These are phyloP conservation scores for Phorcus lineatus DNA, from an alignment of 2,888 invertebrate species.

Conservation along the genomic window DNA sequence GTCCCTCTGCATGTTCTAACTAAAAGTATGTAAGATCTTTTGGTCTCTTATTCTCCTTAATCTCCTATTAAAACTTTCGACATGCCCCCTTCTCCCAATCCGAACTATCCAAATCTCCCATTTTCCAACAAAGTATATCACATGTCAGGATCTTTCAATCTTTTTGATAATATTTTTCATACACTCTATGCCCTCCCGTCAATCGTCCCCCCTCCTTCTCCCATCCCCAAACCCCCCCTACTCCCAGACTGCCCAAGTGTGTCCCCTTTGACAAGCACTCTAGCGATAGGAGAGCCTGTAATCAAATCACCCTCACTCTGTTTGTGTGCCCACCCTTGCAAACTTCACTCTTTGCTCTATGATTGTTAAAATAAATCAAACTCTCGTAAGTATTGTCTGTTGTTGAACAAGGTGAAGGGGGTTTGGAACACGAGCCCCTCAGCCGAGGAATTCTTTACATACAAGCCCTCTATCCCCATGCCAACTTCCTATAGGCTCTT, in stretches of 20 bases:
- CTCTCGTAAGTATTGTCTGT: constrained; percentile 17
- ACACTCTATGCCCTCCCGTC: too few species aligned
- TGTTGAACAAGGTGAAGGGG: constrained; percentile 2
- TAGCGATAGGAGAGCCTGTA: not conserved
- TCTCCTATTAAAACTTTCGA: too few species aligned
- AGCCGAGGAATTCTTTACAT: constrained; percentile 16
- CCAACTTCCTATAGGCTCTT: not conserved
- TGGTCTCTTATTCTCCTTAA: too few species aligned
- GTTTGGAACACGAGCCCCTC: not conserved
- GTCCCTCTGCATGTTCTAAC: too few species aligned
- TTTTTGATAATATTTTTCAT: too few species aligned
- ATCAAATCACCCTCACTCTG: not conserved
- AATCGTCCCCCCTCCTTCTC: not conserved
- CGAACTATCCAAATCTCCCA: too few species aligned
- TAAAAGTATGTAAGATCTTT: too few species aligned
- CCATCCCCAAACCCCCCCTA: not conserved
- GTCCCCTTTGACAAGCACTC: not conserved
- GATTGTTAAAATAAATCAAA: constrained; percentile 16
- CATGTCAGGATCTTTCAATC: too few species aligned
- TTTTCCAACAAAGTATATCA: too few species aligned
- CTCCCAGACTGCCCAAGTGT: too few species aligned
- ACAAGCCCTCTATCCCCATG: not conserved
- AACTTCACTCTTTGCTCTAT: constrained; percentile 3
- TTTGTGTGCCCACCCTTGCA: not conserved
- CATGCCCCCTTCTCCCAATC: too few species aligned